Evolutionary conservation across 2,797 vertebrate genomes (phyloP).

Genomic region (Macropus fuliginosus): DNA sequence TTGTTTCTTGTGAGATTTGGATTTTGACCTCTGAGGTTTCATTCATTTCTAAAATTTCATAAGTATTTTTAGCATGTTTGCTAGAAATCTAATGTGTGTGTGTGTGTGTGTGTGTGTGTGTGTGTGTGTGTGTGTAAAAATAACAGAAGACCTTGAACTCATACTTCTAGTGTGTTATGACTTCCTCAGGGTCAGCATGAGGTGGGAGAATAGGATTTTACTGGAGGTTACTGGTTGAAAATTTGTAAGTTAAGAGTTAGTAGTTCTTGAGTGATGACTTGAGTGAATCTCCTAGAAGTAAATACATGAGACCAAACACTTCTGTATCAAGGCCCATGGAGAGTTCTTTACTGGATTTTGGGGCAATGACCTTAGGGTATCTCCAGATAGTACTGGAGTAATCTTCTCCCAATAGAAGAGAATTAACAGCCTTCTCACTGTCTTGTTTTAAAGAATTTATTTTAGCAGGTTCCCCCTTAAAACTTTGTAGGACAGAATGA

Average conservation of each 20-base stretch:
- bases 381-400: background rate
- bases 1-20: background rate
- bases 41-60: background rate
- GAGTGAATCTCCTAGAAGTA: background rate
- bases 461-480: background rate
- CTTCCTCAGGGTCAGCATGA: background rate
- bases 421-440: background rate
- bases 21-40: background rate
- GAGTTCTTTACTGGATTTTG: background rate
- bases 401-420: background rate
- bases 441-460: background rate
- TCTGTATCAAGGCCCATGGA: background rate
- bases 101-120: background rate
- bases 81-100: background rate
- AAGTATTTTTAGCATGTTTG: background rate
- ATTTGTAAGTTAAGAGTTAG: background rate
- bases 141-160: background rate
- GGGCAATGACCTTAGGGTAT: background rate
- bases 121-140: background rate
- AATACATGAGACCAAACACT: background rate
- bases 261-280: background rate
- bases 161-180: background rate
- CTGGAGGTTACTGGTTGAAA: background rate
- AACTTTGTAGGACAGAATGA: background rate
- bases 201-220: background rate